Percentiles rank a stretch among this genome's conserved stretches.
Conservation (phyloP, 2,113 vertebrate species). For the Xenotilapia leptura region DNA sequence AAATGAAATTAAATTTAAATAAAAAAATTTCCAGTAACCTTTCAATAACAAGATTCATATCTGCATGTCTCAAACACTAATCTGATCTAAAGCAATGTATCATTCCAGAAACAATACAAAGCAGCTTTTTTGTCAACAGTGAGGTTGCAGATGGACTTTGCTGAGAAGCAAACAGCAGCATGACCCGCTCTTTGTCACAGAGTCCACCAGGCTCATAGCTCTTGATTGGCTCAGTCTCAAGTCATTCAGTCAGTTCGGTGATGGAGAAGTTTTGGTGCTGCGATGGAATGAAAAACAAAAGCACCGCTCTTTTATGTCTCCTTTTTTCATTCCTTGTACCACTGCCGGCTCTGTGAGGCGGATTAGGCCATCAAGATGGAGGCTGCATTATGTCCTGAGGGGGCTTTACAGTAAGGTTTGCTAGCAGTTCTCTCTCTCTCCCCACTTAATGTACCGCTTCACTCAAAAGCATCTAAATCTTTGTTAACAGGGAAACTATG, state of each 20-base stretch:
- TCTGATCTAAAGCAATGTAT: background rate
- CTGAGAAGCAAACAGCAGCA: background rate
- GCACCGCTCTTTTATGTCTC: constrained; percentile 53
- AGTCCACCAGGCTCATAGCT: constrained; percentile 13
- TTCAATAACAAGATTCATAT: background rate
- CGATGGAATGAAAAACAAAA: constrained; percentile 40
- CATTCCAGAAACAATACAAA: background rate
- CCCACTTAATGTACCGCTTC: constrained; percentile 74
- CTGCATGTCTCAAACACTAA: background rate
- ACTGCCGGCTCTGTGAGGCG: constrained; percentile 47
- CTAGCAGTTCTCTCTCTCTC: constrained; percentile 20
- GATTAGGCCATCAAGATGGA: constrained; percentile 83
- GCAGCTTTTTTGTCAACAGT: background rate
- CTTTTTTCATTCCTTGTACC: constrained; percentile 28
- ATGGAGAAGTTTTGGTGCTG: constrained; percentile 44
- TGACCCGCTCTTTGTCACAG: constrained; percentile 37
- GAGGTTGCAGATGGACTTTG: background rate
- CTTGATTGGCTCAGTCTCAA: constrained; percentile 28
- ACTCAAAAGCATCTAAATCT: constrained; percentile 88
- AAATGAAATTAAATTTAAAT: accelerated
- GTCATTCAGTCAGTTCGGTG: constrained; percentile 24
- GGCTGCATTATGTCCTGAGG: constrained; percentile 83
- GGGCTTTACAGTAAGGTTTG: constrained; percentile 81
- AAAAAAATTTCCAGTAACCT: accelerated
- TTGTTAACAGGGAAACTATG: constrained; percentile 91